phyloP scores from a whole-genome alignment of 2,797 vertebrate genomes.

The Sus cebifrons region DNA sequence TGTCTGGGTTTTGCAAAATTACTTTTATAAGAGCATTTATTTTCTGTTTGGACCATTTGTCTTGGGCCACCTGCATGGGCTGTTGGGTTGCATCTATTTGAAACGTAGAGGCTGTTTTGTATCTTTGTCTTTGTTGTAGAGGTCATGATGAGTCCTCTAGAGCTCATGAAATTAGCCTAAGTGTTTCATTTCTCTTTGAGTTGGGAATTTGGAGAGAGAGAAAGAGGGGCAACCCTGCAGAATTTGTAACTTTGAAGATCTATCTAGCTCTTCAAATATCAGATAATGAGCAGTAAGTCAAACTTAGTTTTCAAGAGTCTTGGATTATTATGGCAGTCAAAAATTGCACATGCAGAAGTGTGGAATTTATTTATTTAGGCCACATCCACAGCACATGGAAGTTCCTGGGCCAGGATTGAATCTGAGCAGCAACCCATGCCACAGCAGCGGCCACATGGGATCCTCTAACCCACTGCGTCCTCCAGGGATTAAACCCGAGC shows the following conservation, averaged over 20 bases:
- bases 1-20: not conserved
- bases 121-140: slow-evolving; percentile 14
- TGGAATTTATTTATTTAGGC: not conserved
- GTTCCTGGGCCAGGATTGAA: no score
- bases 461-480: no score
- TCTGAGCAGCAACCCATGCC: no score
- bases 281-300: slow-evolving; percentile 19
- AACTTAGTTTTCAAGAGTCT: not conserved
- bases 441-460: no score
- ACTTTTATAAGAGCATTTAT: slow-evolving; percentile 6
- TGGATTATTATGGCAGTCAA: not conserved
- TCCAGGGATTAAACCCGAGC: no score
- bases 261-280: not conserved
- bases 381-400: no score
- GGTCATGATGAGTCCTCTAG: not conserved
- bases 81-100: slow-evolving; percentile 6
- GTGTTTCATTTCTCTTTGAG: slow-evolving; percentile 30
- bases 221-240: not conserved
- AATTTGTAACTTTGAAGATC: slow-evolving; percentile 16
- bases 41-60: slow-evolving; percentile 43
- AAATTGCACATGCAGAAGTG: not conserved
- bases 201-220: slow-evolving; percentile 40
- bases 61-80: not conserved
- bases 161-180: not conserved
- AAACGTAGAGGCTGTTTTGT: not conserved